phyloP scores from a whole-genome alignment of 2,113 vertebrate species.

The Rhinolophus sinicus region DNA sequence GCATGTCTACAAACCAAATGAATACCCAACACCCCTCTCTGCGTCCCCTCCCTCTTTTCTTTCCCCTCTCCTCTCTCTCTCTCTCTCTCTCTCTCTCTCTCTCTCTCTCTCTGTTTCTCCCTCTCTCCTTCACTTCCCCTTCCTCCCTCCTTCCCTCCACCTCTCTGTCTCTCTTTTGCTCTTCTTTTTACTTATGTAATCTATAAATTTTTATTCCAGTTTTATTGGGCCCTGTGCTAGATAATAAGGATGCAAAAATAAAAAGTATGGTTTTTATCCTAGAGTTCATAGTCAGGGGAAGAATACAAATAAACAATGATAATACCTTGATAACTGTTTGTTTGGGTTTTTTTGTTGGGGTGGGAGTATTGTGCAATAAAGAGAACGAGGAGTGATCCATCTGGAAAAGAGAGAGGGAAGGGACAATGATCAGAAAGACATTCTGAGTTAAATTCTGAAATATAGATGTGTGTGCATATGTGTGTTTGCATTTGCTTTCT shows the following conservation, averaged over 20 bases:
- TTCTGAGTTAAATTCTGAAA: neutral
- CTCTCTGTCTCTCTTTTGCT: neutral
- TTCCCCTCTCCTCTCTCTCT: neutral
- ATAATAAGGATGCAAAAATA: neutral
- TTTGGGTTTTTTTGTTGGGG: too few relatives aligned
- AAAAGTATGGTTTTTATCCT: neutral
- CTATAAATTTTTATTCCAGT: slow-evolving; percentile 9
- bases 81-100: neutral
- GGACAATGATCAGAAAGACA: neutral
- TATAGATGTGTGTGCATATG: neutral
- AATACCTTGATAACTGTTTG: neutral
- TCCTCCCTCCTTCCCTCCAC: neutral
- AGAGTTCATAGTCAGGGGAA: neutral
- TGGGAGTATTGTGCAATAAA: neutral
- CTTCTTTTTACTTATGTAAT: neutral
- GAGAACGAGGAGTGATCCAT: neutral
- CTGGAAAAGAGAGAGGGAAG: neutral
- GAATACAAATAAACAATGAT: neutral
- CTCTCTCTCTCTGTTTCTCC: neutral
- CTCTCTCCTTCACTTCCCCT: neutral
- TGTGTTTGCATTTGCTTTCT: neutral
- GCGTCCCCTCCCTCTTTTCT: neutral
- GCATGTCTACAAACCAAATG: slow-evolving; percentile 14
- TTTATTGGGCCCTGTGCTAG: neutral
- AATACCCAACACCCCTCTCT: neutral